A percentile compares a stretch with the other conserved stretches of the same genome.
Conservation (phyloP, 2,113 vertebrate species). For the Ptyas mucosa region DNA sequence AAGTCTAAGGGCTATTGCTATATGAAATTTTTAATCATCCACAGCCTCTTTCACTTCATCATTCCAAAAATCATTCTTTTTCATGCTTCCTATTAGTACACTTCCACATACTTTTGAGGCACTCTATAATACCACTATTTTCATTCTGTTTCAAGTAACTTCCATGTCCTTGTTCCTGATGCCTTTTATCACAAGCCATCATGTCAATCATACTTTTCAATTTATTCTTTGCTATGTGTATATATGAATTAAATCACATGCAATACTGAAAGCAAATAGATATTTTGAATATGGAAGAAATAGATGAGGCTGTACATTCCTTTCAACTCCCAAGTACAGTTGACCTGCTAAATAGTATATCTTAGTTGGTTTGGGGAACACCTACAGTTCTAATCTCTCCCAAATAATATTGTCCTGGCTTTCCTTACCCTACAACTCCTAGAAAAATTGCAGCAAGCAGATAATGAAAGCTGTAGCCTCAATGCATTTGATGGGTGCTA, state of each 20-base stretch:
- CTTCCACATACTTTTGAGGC: neutral
- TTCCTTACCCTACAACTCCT: neutral
- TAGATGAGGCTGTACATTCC: neutral
- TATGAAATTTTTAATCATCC: neutral
- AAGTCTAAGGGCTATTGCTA: no score
- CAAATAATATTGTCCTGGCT: neutral
- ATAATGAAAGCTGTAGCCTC: neutral
- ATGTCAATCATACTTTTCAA: neutral
- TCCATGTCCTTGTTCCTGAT: neutral
- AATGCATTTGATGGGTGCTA: neutral
- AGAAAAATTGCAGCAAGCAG: neutral
- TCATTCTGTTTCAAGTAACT: neutral
- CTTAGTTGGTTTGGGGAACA: neutral
- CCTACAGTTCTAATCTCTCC: neutral
- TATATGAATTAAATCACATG: neutral
- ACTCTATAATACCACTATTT: neutral
- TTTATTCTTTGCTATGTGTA: neutral
- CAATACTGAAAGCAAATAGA: neutral
- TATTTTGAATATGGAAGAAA: neutral
- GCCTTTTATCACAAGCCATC: neutral
- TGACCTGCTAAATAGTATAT: neutral
- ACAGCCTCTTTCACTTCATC: neutral
- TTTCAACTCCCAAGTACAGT: neutral
- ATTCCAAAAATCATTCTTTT: neutral
- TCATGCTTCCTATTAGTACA: neutral